phyloP scores from a whole-genome alignment of 2,888 invertebrate species.

The Epinotia demarniana region DNA sequence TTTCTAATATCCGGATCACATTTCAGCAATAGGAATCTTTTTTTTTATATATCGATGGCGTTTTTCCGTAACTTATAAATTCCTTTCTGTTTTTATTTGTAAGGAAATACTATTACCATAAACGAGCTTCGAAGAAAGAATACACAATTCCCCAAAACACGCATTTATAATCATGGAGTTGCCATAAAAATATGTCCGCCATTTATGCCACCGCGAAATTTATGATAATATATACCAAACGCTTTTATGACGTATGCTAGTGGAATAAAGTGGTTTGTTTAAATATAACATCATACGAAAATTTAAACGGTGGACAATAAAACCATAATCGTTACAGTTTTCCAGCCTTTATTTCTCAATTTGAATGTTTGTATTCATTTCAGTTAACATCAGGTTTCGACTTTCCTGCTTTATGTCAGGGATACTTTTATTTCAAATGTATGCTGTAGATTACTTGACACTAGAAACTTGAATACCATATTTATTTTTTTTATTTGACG shows the following conservation, averaged over 20 bases:
- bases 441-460: too few species aligned
- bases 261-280: slow-evolving; percentile 34
- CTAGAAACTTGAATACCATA: too few species aligned
- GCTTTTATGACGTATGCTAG: slow-evolving; percentile 31
- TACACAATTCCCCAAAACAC: slow-evolving; percentile 36
- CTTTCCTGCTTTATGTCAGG: too few species aligned
- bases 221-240: slow-evolving; percentile 39
- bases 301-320: slow-evolving; percentile 34
- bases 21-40: too few species aligned
- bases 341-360: slow-evolving; percentile 27
- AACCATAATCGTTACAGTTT: slow-evolving; percentile 32
- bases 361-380: slow-evolving; percentile 6
- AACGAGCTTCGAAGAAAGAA: slow-evolving; percentile 16
- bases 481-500: too few species aligned
- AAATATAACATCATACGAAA: slow-evolving; percentile 20
- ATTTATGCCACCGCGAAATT: slow-evolving; percentile 9
- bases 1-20: too few species aligned
- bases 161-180: slow-evolving; percentile 39
- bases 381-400: neutral
- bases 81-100: slow-evolving; percentile 12
- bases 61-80: neutral
- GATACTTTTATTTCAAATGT: too few species aligned
- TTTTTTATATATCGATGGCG: neutral
- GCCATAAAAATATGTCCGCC: slow-evolving; percentile 32
- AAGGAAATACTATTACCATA: slow-evolving; percentile 26